Base-by-base conservation (phyloP, 2,113 vertebrate genomes). In the Mesocricetus auratus region DNA sequence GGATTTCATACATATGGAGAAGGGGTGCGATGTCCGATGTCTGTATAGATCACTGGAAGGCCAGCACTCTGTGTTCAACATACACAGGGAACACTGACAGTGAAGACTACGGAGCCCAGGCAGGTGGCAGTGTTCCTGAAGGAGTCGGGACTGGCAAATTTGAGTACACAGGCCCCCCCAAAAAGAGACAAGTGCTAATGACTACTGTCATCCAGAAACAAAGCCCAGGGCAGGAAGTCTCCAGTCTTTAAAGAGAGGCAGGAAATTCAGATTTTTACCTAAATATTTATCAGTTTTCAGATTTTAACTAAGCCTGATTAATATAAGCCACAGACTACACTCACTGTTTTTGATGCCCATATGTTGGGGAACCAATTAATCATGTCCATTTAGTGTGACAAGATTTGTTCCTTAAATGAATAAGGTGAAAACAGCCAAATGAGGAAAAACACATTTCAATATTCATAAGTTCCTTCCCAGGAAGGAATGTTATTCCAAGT, bases 381-480 rank as follows among this genome's bases (percentile, higher is more conserved):
- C 24, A 2, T 10, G 12, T 42, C 69, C 39, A 2, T 42, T 86
- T 11, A 73, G 29, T 47, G 64, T 39, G 75, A 86, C 2, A 62
- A 56, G 5, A 0, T 83, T 91, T 81, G 9, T 73, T 89, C 79
- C 68, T 86, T 94, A 83, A 85, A 66, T 16, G 11, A 93, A 26
- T 33, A 69, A 15, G 42, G 12, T 60, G 42, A 58, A 88, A 93
- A 53, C 7, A 85, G 13, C 39, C 42, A 78, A 39, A 78, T 26
- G 36, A 87, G 87, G 66, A 39, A 29, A 83, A 74, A 85, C 36
- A 86, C 17, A 86, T 45, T 90, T 7, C 58, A 24, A 62, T 64
- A 89, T 21, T 73, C 31, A 50, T 89, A 60, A 81, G 56, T 86
- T 71, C 60, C 53, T 90, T 92, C 79, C 75, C n/a, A 91, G 87